Conservation (phyloP, 2,113 vertebrate species). For the Pygoscelis antarcticus region DNA sequence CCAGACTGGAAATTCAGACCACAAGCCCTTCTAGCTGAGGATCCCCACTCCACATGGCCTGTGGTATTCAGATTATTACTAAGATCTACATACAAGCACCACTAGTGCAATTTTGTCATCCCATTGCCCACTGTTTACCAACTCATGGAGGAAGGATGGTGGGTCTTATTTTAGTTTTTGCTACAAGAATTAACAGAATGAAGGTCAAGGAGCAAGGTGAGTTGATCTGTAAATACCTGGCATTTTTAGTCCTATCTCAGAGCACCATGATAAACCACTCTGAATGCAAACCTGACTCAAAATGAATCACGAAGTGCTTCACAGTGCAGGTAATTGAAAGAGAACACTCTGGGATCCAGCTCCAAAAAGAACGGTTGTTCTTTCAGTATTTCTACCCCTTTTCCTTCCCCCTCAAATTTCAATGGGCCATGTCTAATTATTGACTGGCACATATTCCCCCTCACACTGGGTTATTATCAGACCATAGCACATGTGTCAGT, state of each 20-base stretch:
- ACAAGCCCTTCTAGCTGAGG: not conserved
- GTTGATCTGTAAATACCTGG: not conserved
- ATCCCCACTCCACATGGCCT: not conserved
- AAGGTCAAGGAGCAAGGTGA: not conserved
- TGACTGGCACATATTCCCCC: not conserved
- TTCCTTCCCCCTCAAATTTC: conserved; percentile 7
- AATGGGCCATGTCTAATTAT: not conserved
- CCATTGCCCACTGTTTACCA: not conserved
- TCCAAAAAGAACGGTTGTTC: not conserved
- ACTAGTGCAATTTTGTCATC: not conserved
- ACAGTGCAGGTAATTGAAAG: not conserved
- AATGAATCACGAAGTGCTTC: not conserved
- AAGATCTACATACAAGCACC: not conserved
- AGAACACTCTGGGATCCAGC: not conserved
- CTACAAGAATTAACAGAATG: not conserved
- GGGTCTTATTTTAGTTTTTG: not conserved
- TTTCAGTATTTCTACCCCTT: not conserved
- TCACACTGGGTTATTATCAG: not conserved
- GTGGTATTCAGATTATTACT: not conserved
- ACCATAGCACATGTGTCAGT: not conserved
- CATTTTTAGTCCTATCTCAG: not conserved
- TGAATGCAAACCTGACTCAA: not conserved
- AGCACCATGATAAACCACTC: not conserved
- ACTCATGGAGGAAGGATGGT: not conserved
- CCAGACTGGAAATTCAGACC: not conserved